Evolutionary conservation across 2,888 invertebrate species (phyloP), one percentile per base, ranked within the genome.

Genomic region (Anthrax anthrax): DNA sequence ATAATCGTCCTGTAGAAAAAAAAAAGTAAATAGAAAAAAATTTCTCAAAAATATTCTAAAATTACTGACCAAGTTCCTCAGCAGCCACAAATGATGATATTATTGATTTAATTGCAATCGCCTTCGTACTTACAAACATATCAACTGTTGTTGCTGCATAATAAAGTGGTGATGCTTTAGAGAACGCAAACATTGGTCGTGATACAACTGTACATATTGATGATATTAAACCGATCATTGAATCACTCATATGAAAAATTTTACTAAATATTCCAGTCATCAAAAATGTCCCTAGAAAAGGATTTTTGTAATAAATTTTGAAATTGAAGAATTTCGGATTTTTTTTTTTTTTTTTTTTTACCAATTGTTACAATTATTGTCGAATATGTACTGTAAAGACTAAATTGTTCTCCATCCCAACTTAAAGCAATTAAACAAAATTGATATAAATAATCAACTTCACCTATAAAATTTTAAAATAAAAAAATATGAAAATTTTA

Each of bases 181-280:
- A 55, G 45, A 64, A 60, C 2, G 66, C 62, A 58, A 60, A 65
- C 16, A 67, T 49, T 0, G 60, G 53, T 17, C 65, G 57, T 0
- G 68, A 65, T n/a, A 59, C 50, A 0, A 63, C 58, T 13, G 65
- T 62, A 13, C 60, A 55, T 12, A 61, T 1, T 0, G 66, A 61
- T 2, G 67, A 63, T 8, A 67, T 50, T 19, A 67, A 57, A 16
- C 68, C 68, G 48, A 67, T 61, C 39, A 58, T 54, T 12, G 69
- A 52, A 50, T 67, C 67, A 0, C 62, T 55, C 18, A 67, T 57
- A 37, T 64, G 63, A 1, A 67, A 44, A 16, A 60, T 13, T 51
- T 67, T 67, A 50, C 66, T 67, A 3, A 69, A 54, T 13, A 67
- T 56, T 3, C 63, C 64, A 1, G 67, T 66, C 41, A 67, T 67